Base-by-base conservation (phyloP, 2,113 vertebrate species). In the Perognathus longimembris region DNA sequence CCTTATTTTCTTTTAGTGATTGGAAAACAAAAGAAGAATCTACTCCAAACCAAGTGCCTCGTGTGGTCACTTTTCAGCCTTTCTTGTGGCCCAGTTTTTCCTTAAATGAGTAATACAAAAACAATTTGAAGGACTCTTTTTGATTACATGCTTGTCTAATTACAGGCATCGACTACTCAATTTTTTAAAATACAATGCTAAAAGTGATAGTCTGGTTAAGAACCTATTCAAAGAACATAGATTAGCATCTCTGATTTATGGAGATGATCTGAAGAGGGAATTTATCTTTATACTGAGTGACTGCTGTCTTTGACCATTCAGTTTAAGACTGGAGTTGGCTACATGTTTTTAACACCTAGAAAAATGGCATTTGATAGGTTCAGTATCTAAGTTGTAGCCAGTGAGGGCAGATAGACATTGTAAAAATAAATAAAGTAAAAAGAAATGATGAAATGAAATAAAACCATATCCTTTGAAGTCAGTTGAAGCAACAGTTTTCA, bases 21-120 rank as follows among this genome's bases (percentile, higher is more conserved):
- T 40, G 6, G n/a, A 59, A 92, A 86, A 45, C 40, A 84, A 91
- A 78, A 89, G n/a, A 91, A 70, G n/a, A 89, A 70, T 88, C 63
- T 82, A 7, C 83, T 66, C 71, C 86, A 66, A 91, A 91, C 66
- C 69, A 50, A 45, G 73, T 81, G n/a, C 6, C 64, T 73, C 57
- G 21, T 36, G 24, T 21, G 20, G 80, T 61, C 77, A 26, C 17
- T 83, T 70, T 95, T 87, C 77, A 87, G 54, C 6, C 15, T 54
- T 54, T 54, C 50, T 15, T 54, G 50, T 54, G 11, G 1, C 50
- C 50, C 45, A 45, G 45, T 54, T 54, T 54, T 54, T 54, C 50
- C 50, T 9, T 38, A 12, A 45, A 73, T 45, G 12, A 45, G 12
- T 45, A 45, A 69, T n/a, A 21, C 80, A 71, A 88, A 76, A 50